phyloP scores from a whole-genome alignment of 37 sponge, comb jelly and placozoan species.

The Halisarca cf. caerulea region DNA sequence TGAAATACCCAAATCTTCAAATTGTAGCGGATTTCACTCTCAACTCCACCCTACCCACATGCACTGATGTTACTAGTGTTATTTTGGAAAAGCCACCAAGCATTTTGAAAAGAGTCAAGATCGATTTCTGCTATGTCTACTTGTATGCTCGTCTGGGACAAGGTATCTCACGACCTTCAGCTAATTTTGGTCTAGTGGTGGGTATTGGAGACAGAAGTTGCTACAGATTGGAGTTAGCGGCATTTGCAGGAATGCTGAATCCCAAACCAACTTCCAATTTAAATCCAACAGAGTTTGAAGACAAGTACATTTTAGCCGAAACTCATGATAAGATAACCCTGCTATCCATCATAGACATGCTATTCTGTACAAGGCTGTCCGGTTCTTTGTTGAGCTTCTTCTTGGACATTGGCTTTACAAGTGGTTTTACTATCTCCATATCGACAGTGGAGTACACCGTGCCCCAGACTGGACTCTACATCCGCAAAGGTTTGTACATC shows the following conservation, averaged over 20 bases:
- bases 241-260: background rate
- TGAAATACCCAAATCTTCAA: no score
- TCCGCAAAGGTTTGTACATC: conserved; percentile 10
- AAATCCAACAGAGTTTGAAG: background rate
- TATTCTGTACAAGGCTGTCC: background rate
- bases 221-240: background rate
- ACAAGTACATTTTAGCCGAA: conserved; percentile 12
- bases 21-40: no score
- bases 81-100: no score
- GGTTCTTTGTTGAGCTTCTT: background rate
- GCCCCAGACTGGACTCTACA: conserved; percentile 3
- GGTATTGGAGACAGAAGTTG: conserved; percentile 7
- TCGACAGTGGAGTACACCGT: background rate
- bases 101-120: no score
- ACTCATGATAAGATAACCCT: background rate
- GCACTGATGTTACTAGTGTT: no score
- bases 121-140: conserved; percentile 11
- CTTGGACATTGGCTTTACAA: conserved; percentile 16
- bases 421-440: conserved; percentile 17
- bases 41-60: no score
- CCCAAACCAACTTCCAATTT: background rate
- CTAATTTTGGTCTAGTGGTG: background rate
- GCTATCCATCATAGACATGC: background rate
- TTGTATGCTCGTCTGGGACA: background rate
- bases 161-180: background rate